Evolutionary conservation across 1,140 invertebrate species (phyloP).

Genomic region (Papilio glaucus): DNA sequence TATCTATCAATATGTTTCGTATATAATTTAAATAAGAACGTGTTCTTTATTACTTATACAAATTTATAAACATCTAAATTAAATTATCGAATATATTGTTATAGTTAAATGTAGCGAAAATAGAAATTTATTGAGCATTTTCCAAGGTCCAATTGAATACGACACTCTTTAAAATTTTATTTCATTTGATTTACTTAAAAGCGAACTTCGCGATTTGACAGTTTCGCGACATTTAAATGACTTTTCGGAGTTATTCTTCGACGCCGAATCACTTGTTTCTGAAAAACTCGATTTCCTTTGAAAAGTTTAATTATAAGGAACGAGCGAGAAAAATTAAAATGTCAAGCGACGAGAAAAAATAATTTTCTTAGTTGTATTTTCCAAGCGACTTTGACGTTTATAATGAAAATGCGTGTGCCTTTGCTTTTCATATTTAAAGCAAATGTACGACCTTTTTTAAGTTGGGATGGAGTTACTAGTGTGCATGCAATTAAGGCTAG

Average conservation of each 20-base stretch:
- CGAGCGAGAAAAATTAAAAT: neutral
- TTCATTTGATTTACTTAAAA: neutral
- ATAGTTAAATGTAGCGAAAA: too few species aligned
- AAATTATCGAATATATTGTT: too few species aligned
- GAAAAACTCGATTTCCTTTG: neutral
- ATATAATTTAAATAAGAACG: too few species aligned
- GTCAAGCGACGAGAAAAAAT: constrained; percentile 1
- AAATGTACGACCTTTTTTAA: neutral
- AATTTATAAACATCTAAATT: too few species aligned
- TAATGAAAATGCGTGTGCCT: neutral
- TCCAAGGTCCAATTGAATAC: too few species aligned
- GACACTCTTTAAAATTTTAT: neutral
- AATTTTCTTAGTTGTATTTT: neutral
- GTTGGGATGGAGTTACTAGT: too few species aligned
- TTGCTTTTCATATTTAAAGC: neutral
- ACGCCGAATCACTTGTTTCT: neutral
- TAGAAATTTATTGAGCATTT: too few species aligned
- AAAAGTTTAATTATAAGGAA: neutral
- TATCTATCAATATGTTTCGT: too few species aligned
- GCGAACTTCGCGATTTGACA: neutral
- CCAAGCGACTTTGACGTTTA: neutral
- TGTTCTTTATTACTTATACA: too few species aligned
- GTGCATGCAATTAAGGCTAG: neutral
- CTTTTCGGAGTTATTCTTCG: neutral
- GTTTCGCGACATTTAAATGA: neutral